Percentiles rank a stretch among this genome's conserved stretches.
Evolutionary conservation across 2,888 invertebrate species (phyloP).

Genomic region (Heteromyza rotundicornis): DNA sequence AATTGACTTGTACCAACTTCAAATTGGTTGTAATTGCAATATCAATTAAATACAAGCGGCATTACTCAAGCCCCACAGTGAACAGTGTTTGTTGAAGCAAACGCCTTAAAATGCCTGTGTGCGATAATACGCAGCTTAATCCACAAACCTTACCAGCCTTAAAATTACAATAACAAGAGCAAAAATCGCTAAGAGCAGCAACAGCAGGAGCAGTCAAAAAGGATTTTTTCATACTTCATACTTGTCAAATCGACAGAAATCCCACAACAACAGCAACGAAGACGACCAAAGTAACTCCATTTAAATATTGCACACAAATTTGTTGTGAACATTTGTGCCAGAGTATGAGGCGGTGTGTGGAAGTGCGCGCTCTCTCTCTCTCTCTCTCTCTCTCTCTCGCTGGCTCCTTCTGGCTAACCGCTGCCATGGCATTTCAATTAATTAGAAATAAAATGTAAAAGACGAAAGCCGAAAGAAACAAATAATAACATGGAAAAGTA

Average conservation of each 20-base stretch:
- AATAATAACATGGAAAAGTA: constrained; percentile 56
- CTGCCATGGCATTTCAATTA: constrained; percentile 50
- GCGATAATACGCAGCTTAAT: constrained; percentile 13
- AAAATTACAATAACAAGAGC: constrained; percentile 5
- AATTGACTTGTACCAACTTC: no score
- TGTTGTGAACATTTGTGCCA: constrained; percentile 38
- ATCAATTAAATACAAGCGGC: no score
- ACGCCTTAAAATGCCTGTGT: constrained; percentile 11
- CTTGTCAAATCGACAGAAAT: constrained; percentile 7
- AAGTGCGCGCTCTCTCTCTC: constrained; percentile 6
- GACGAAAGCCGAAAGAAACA: constrained; percentile 48
- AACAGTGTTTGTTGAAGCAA: no score
- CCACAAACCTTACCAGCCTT: constrained; percentile 3
- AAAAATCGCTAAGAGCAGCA: constrained; percentile 3
- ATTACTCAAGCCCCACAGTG: no score
- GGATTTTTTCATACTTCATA: constrained; percentile 16
- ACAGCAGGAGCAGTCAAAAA: constrained; percentile 11
- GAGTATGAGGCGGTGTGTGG: constrained; percentile 20
- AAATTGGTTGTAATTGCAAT: no score
- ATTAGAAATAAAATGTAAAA: constrained; percentile 53
- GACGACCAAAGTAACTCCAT: constrained; percentile 47
- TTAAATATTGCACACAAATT: constrained; percentile 54
- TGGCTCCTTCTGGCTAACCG: constrained; percentile 48
- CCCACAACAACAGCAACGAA: no score
- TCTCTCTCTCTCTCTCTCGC: constrained; percentile 21